Percentiles rank a stretch among this genome's conserved stretches.
Conservation (phyloP, 2,888 invertebrate species). For the Theretra japonica region DNA sequence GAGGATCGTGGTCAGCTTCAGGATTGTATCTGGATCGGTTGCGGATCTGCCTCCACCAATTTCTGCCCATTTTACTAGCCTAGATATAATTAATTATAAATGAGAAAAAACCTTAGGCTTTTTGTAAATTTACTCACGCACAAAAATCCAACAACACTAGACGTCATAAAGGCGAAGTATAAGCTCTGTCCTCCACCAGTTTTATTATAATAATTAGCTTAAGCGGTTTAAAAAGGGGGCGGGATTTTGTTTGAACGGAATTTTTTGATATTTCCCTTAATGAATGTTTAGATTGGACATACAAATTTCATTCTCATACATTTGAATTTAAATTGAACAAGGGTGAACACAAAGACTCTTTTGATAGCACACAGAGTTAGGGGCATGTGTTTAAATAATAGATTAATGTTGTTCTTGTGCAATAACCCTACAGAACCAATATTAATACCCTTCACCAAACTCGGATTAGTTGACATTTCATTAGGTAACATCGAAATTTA, state of each 20-base stretch:
- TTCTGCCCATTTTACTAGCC: too few relatives aligned
- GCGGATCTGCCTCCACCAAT: too few relatives aligned
- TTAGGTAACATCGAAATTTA: too few relatives aligned
- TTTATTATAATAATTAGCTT: constrained; percentile 82
- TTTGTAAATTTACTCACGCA: background rate
- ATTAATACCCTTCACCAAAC: background rate
- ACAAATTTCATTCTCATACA: constrained; percentile 67
- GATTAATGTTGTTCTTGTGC: background rate
- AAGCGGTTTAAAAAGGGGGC: constrained; percentile 77
- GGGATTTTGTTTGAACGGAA: constrained; percentile 58
- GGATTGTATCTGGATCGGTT: too few relatives aligned
- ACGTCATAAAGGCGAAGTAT: constrained; percentile 50
- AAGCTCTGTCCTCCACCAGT: constrained; percentile 63
- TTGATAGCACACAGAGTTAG: constrained; percentile 49
- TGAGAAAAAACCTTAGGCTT: background rate
- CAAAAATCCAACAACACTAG: constrained; percentile 46
- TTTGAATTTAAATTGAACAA: constrained; percentile 74
- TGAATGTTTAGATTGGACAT: constrained; percentile 82
- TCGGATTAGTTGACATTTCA: too few relatives aligned
- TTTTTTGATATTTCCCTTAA: constrained; percentile 69
- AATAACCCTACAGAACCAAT: background rate
- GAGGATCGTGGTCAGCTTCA: too few relatives aligned
- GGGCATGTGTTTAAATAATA: constrained; percentile 79
- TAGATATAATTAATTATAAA: too few relatives aligned
- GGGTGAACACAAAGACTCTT: constrained; percentile 57